phyloP scores from a whole-genome alignment of 2,797 vertebrate species.

The Linurgus olivaceus region DNA sequence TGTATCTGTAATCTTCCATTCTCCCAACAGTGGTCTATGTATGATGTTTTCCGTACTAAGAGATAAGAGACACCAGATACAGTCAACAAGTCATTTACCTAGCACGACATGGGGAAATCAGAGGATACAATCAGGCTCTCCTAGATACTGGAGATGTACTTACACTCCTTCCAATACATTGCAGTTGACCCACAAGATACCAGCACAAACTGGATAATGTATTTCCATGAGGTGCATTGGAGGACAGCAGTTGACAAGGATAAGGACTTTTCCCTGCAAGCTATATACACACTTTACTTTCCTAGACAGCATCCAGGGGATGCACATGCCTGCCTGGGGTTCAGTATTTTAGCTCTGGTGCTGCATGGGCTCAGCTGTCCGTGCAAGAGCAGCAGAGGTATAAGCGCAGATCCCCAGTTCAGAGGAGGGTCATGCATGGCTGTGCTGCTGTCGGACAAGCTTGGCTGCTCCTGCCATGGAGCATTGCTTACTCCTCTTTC shows the following conservation, averaged over 20 bases:
- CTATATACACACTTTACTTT: background rate
- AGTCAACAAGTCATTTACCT: background rate
- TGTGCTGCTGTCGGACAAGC: fast-evolving
- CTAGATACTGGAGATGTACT: background rate
- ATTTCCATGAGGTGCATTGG: background rate
- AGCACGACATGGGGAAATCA: background rate
- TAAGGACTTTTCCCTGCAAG: background rate
- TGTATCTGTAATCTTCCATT: background rate
- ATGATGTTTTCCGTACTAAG: background rate
- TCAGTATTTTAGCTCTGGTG: background rate
- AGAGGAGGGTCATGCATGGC: background rate
- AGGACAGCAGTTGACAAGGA: background rate
- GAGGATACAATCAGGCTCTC: background rate
- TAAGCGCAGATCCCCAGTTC: fast-evolving
- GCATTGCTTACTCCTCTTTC: background rate
- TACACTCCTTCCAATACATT: background rate
- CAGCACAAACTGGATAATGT: background rate
- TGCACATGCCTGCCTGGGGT: background rate
- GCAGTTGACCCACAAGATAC: background rate
- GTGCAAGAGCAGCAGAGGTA: background rate
- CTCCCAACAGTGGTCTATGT: background rate
- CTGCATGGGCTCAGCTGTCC: background rate
- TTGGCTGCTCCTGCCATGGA: background rate
- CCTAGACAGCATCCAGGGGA: background rate
- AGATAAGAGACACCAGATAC: background rate